These are phyloP conservation scores for Hypotaenidia philippensis DNA, from an alignment of 2,797 vertebrate genomes.

Conservation along the genomic window DNA sequence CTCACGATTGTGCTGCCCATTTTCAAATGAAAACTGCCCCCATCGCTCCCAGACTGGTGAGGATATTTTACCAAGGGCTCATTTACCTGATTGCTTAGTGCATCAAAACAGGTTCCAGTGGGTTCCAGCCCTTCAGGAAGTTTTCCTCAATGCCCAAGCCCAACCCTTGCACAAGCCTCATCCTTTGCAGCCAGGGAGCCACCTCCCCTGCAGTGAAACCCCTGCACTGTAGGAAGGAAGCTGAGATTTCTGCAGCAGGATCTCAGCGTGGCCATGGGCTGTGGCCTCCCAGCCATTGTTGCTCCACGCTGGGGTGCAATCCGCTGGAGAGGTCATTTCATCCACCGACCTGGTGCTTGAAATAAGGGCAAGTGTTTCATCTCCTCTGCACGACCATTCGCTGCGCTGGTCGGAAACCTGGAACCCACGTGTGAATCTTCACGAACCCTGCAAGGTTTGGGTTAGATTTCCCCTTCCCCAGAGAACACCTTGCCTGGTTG, in stretches of 20 bases:
- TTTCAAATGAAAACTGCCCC: not conserved
- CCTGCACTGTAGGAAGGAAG: not conserved
- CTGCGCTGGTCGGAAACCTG: not conserved
- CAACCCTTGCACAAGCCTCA: not conserved
- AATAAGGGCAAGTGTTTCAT: not conserved
- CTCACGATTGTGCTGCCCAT: accelerated
- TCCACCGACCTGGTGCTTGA: not conserved
- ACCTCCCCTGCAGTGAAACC: slow-evolving; percentile 11
- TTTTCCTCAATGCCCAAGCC: not conserved
- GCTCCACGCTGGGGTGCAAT: not conserved
- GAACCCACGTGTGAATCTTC: not conserved
- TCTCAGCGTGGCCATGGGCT: not conserved
- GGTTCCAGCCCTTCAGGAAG: not conserved
- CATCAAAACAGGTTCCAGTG: not conserved
- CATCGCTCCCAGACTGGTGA: accelerated
- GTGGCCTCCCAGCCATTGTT: not conserved
- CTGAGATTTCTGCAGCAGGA: slow-evolving; percentile 17
- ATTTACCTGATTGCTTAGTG: not conserved
- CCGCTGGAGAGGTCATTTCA: not conserved
- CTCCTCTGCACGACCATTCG: accelerated
- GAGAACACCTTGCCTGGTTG: not conserved
- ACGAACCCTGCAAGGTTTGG: not conserved
- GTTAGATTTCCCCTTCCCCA: not conserved
- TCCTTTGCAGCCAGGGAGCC: slow-evolving; percentile 3
- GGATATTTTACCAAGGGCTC: not conserved